These are phyloP conservation scores for Gorsachius goisagi DNA, from an alignment of 2,113 vertebrate genomes.

Conservation along the genomic window DNA sequence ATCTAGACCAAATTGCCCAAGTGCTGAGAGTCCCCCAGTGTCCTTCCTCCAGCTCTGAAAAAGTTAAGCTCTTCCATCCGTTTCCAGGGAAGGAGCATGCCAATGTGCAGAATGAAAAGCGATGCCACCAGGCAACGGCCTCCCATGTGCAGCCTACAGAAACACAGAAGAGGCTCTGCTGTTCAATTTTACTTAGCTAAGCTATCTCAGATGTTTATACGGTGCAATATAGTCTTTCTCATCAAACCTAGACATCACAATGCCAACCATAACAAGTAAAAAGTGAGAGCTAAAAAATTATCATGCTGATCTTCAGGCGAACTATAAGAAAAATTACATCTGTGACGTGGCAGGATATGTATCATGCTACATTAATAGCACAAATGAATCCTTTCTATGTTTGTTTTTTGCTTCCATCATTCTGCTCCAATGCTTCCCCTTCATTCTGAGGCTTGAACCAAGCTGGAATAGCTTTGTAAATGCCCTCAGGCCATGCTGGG, in stretches of 20 bases:
- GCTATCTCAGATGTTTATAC: background rate
- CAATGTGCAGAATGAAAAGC: background rate
- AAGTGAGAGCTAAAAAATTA: background rate
- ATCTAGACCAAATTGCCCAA: background rate
- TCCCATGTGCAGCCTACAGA: background rate
- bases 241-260: background rate
- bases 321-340: background rate
- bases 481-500: background rate
- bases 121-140: background rate
- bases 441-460: background rate
- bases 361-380: background rate
- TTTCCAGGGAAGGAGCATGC: background rate
- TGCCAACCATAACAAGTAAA: background rate
- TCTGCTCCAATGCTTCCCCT: background rate
- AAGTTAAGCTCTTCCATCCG: background rate
- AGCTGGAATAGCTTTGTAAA: background rate
- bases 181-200: background rate
- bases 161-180: background rate
- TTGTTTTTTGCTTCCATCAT: fast-evolving
- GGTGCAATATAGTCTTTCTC: background rate
- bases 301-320: background rate
- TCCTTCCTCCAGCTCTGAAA: background rate
- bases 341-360: background rate
- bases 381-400: background rate
- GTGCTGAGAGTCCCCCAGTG: background rate